phyloP scores from a whole-genome alignment of 2,888 invertebrate genomes.

The Nephrotoma guestfalica region DNA sequence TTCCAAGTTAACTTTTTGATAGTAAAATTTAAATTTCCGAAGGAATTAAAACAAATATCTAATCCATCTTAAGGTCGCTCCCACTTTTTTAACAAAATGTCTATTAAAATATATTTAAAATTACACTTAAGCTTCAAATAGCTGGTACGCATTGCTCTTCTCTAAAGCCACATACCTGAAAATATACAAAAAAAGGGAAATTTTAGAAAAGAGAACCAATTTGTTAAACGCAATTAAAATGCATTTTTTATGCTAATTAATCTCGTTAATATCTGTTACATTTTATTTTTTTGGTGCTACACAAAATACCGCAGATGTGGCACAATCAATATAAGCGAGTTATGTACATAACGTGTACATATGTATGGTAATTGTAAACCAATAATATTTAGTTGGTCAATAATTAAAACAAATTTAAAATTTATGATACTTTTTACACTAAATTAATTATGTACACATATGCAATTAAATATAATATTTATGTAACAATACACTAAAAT shows the following conservation, averaged over 20 bases:
- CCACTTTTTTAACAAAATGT: too few species aligned
- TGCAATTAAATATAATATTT: neutral
- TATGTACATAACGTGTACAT: neutral
- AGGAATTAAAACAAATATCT: too few species aligned
- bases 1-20: too few species aligned
- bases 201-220: neutral
- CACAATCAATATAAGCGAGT: neutral
- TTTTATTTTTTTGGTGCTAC: neutral
- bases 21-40: too few species aligned
- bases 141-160: too few species aligned
- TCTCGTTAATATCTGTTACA: neutral
- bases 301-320: neutral
- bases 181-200: neutral
- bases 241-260: neutral
- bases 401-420: neutral
- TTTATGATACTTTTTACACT: neutral
- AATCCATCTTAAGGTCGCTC: too few species aligned
- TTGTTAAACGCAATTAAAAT: neutral
- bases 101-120: too few species aligned
- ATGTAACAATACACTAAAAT: neutral
- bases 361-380: neutral
- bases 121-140: too few species aligned
- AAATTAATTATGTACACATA: neutral
- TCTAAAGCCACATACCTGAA: neutral
- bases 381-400: neutral